These are phyloP conservation scores for Pristionchus arcanus DNA, from an alignment of 2,888 invertebrate genomes.

Conservation along the genomic window DNA sequence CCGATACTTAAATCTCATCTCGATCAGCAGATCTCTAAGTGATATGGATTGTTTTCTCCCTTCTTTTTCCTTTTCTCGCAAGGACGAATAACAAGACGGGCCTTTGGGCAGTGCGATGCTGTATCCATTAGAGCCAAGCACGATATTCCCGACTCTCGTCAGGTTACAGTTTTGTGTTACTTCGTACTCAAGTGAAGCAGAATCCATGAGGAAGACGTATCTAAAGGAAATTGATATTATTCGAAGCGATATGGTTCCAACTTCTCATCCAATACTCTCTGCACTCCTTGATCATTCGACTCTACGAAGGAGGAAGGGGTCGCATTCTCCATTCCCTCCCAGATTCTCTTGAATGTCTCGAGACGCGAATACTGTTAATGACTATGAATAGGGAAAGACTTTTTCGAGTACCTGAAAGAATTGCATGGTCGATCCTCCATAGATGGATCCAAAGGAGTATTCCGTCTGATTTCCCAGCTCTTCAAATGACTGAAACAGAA, in stretches of 20 bases:
- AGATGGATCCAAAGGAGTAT: conserved; percentile 93
- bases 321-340: conserved; percentile 81
- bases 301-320: conserved; percentile 89
- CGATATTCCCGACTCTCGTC: conserved; percentile 92
- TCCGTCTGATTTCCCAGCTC: conserved; percentile 94
- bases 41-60: neutral
- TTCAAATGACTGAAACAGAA: conserved; percentile 81
- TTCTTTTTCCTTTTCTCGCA: neutral
- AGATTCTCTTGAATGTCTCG: conserved; percentile 80
- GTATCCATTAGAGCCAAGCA: conserved; percentile 90
- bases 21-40: conserved; percentile 60
- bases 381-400: neutral
- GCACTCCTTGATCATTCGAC: conserved; percentile 93
- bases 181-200: conserved; percentile 96
- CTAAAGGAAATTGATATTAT: conserved; percentile 57
- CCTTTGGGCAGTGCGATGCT: conserved; percentile 97
- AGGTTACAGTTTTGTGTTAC: conserved; percentile 92
- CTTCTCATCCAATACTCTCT: conserved; percentile 90
- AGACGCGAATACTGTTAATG: conserved; percentile 79
- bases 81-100: conserved; percentile 8
- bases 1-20: neutral
- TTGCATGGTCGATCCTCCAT: conserved; percentile 95
- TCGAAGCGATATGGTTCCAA: conserved; percentile 84
- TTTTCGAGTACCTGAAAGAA: conserved; percentile 82
- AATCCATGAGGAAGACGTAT: conserved; percentile 92